Evolutionary conservation across 2,113 vertebrate species (phyloP).

Genomic region (Puffinus mauretanicus): DNA sequence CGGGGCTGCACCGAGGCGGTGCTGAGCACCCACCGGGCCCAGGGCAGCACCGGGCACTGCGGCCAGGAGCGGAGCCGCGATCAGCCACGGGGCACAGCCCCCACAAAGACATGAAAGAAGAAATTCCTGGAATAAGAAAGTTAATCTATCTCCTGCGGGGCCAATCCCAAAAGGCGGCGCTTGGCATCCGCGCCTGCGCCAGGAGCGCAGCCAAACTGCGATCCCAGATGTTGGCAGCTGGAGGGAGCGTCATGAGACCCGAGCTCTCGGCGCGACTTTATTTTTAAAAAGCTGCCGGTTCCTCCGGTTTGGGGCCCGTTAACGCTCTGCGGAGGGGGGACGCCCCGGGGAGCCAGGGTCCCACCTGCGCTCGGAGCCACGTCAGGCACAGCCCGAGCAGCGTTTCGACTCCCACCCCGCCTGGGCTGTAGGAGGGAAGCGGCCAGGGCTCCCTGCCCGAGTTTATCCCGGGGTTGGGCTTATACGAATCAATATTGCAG

Average conservation of each 20-base stretch:
- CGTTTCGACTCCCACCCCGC: neutral
- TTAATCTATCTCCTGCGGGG: conserved; percentile 42
- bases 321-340: neutral
- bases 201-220: conserved; percentile 39
- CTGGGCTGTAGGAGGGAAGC: neutral
- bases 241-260: conserved; percentile 26
- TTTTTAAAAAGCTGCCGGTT: conserved; percentile 38
- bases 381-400: fast-evolving
- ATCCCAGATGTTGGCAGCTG: conserved; percentile 65
- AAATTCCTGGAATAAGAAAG: conserved; percentile 63
- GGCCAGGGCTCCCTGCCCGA: neutral
- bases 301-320: neutral
- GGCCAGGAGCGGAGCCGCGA: neutral
- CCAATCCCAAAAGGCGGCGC: conserved; percentile 15
- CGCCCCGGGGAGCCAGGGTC: neutral
- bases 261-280: neutral
- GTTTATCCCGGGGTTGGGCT: neutral
- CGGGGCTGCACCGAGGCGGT: fast-evolving
- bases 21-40: neutral
- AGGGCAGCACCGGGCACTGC: neutral
- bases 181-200: conserved; percentile 33
- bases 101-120: conserved; percentile 49
- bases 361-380: neutral
- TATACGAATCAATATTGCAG: neutral
- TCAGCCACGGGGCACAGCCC: conserved; percentile 26